These are phyloP conservation scores for Spatulosminthurus flaviceps DNA, from an alignment of 2,888 invertebrate species.

Conservation along the genomic window DNA sequence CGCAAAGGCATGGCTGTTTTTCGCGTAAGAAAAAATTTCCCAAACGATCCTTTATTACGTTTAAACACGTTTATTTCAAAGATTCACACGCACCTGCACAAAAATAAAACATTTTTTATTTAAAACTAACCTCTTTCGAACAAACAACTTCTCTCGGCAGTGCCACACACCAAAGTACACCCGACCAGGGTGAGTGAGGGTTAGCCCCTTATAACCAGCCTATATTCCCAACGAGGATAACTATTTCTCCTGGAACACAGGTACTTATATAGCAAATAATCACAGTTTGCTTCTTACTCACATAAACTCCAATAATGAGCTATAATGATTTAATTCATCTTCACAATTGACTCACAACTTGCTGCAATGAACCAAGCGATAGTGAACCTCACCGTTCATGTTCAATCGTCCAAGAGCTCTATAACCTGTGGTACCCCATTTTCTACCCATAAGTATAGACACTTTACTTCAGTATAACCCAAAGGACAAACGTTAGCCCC, in stretches of 20 bases:
- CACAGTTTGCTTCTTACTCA: too few relatives aligned
- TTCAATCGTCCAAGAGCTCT: not conserved
- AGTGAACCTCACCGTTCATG: constrained; percentile 9
- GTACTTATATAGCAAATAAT: too few relatives aligned
- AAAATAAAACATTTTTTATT: not conserved
- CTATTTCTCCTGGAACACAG: too few relatives aligned
- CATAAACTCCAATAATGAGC: not conserved
- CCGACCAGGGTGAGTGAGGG: not conserved
- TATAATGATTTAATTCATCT: not conserved
- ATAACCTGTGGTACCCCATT: constrained; percentile 10
- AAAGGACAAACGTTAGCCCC: too few relatives aligned
- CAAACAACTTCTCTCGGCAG: constrained; percentile 1
- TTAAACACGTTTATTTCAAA: not conserved
- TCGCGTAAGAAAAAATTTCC: not conserved
- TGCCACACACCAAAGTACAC: not conserved
- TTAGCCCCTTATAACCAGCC: not conserved
- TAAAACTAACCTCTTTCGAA: constrained; percentile 7
- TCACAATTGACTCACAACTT: not conserved
- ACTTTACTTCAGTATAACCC: too few relatives aligned
- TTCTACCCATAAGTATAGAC: not conserved
- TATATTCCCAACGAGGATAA: not conserved
- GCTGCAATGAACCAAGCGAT: not conserved
- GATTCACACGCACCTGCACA: constrained; percentile 1
- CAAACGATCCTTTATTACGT: not conserved
- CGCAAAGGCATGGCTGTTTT: not conserved